Evolutionary conservation across 2,888 invertebrate genomes (phyloP).

Genomic region (Drosophila dives): DNA sequence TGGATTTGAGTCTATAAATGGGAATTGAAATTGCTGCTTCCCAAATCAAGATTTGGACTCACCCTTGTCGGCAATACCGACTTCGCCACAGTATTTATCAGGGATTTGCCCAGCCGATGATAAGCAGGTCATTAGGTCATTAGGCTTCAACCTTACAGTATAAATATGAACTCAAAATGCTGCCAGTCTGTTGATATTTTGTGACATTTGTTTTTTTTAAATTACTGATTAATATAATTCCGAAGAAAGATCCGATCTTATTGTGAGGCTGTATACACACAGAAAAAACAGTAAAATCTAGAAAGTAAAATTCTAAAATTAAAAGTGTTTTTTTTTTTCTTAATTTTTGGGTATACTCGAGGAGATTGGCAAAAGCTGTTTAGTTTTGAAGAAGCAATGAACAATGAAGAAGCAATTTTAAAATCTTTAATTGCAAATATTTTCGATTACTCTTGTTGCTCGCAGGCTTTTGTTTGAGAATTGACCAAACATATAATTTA

Average conservation of each 20-base stretch:
- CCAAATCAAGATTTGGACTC: not conserved
- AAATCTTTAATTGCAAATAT: not conserved
- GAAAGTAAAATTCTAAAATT: too few species aligned
- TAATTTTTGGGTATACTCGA: too few species aligned
- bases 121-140: constrained; percentile 40
- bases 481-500: not conserved
- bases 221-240: constrained; percentile 30
- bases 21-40: not conserved
- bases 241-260: not conserved
- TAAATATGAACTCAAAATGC: not conserved
- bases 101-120: constrained; percentile 86
- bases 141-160: not conserved
- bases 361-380: not conserved
- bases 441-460: not conserved
- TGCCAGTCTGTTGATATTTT: constrained; percentile 14
- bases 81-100: constrained; percentile 68
- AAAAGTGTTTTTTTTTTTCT: too few species aligned
- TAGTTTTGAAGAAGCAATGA: not conserved
- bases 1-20: constrained; percentile 49
- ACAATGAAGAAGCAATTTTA: not conserved
- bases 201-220: constrained; percentile 7
- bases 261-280: not conserved
- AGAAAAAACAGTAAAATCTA: too few species aligned
- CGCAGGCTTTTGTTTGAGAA: not conserved
- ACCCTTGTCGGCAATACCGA: constrained; percentile 27